A percentile compares a stretch with the other conserved stretches of the same genome.
Evolutionary conservation across 1,140 invertebrate species (phyloP).

Genomic region (Phortica variegata): DNA sequence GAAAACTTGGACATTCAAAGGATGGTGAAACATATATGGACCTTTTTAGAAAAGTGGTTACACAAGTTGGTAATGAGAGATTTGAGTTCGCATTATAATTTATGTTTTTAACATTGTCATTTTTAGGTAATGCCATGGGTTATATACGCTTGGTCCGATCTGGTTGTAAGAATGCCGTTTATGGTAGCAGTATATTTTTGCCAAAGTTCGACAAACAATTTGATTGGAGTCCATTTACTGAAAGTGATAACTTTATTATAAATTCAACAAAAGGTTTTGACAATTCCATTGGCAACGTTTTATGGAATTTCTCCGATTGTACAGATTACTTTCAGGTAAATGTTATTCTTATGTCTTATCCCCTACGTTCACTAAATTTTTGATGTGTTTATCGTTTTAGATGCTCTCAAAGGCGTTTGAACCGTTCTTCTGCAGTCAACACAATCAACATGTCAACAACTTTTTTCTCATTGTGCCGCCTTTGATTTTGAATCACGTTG

Average conservation of each 20-base stretch:
- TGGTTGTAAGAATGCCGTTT: slow-evolving; percentile 89
- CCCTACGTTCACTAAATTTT: background rate
- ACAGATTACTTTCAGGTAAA: slow-evolving; percentile 90
- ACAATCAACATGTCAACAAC: slow-evolving; percentile 88
- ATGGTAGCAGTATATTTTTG: slow-evolving; percentile 87
- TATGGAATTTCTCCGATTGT: slow-evolving; percentile 84
- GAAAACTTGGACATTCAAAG: slow-evolving; percentile 80
- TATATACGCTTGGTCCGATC: slow-evolving; percentile 94
- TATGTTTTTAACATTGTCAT: slow-evolving; percentile 6
- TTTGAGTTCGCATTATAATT: slow-evolving; percentile 4
- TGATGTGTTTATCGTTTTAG: slow-evolving; percentile 52
- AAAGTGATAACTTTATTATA: slow-evolving; percentile 52
- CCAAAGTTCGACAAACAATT: slow-evolving; percentile 71
- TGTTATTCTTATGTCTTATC: background rate
- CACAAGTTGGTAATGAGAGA: slow-evolving; percentile 74
- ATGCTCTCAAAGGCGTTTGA: slow-evolving; percentile 91
- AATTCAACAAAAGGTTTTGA: slow-evolving; percentile 37
- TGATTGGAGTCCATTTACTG: slow-evolving; percentile 67
- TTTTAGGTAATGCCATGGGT: slow-evolving; percentile 87
- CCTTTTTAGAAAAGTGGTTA: slow-evolving; percentile 88
- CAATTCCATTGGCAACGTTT: slow-evolving; percentile 75
- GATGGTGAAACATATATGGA: slow-evolving; percentile 90
- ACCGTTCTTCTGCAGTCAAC: slow-evolving; percentile 79
- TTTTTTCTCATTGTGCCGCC: slow-evolving; percentile 94
- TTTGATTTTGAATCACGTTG: slow-evolving; percentile 92